Evolutionary conservation across 1,140 invertebrate genomes (phyloP).

Genomic region (Anagrus nilaparvatae): DNA sequence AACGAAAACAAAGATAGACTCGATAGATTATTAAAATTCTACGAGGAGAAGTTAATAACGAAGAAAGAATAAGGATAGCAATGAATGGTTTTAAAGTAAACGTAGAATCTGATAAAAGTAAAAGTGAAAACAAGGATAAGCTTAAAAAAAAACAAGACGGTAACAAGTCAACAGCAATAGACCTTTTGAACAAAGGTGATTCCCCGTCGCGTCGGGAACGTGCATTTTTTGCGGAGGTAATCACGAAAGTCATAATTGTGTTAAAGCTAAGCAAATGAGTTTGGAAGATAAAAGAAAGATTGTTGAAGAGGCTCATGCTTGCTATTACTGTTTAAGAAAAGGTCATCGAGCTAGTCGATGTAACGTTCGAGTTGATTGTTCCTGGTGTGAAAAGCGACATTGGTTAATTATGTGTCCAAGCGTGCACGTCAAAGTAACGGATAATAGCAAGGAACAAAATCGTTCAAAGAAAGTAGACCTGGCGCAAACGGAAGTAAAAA

Average conservation of each 20-base stretch:
- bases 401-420: conserved; percentile 15
- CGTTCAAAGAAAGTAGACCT: too few species aligned
- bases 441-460: not conserved
- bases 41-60: conserved; percentile 21
- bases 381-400: conserved; percentile 12
- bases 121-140: too few species aligned
- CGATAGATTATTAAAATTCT: conserved; percentile 20
- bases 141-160: not conserved
- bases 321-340: conserved; percentile 15
- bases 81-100: conserved; percentile 10
- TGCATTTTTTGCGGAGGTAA: conserved; percentile 17
- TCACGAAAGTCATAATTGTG: conserved; percentile 11
- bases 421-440: too few species aligned
- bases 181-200: conserved; percentile 3
- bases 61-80: conserved; percentile 21
- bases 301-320: conserved; percentile 11
- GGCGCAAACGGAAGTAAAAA: too few species aligned
- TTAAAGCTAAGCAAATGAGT: conserved; percentile 14
- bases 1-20: conserved; percentile 9
- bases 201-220: not conserved
- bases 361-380: conserved; percentile 10
- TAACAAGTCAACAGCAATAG: not conserved
- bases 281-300: conserved; percentile 11
- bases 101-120: too few species aligned
- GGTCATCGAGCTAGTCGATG: conserved; percentile 11